phyloP scores from a whole-genome alignment of 2,797 vertebrate species.

The Acropternis orthonyx region DNA sequence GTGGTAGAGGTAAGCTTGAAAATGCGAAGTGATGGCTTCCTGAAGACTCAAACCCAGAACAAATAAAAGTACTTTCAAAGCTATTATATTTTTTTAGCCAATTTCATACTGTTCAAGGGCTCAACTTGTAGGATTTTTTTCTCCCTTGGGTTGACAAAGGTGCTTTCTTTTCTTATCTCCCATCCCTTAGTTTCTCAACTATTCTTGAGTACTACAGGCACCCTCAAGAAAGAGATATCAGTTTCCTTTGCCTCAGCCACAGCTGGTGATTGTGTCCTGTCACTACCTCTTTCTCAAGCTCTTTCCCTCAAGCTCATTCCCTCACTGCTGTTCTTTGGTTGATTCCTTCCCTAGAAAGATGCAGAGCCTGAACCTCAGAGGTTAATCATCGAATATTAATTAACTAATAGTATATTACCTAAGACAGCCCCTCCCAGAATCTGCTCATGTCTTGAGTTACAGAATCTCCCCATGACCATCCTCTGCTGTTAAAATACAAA shows the following conservation, averaged over 20 bases:
- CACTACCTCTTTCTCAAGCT: background rate
- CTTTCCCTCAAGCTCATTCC: background rate
- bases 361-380: background rate
- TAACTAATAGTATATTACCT: background rate
- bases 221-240: background rate
- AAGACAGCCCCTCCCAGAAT: background rate
- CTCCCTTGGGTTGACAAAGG: constrained; percentile 1
- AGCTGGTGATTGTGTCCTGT: background rate
- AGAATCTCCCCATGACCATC: background rate
- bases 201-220: background rate
- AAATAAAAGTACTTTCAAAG: constrained; percentile 46
- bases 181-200: background rate
- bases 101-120: constrained; percentile 14
- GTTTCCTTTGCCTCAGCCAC: background rate
- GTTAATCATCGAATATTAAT: background rate
- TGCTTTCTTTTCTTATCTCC: background rate
- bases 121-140: background rate
- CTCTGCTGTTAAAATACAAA: background rate
- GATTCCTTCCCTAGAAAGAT: background rate
- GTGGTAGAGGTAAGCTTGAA: constrained; percentile 26
- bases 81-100: constrained; percentile 7
- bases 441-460: background rate
- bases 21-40: constrained; percentile 7
- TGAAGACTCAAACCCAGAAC: constrained; percentile 45
- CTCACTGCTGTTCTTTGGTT: background rate